Evolutionary conservation across 2,797 vertebrate species (phyloP).

Genomic region (Urophycis tenuis): DNA sequence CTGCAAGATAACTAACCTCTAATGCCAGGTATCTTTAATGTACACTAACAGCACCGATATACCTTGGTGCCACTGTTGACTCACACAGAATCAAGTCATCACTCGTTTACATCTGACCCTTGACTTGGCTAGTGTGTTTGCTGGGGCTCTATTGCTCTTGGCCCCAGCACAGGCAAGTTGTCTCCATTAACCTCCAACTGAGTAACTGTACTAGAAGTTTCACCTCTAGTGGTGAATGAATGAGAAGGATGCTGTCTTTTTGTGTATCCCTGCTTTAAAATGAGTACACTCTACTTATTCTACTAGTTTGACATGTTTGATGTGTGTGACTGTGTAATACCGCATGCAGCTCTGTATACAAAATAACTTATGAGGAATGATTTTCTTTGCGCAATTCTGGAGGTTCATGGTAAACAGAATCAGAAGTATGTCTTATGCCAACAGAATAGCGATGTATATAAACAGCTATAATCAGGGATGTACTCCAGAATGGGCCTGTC

Average conservation of each 20-base stretch:
- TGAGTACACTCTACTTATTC: neutral
- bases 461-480: neutral
- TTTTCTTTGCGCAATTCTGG: slow-evolving; percentile 9
- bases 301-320: no score
- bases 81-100: slow-evolving; percentile 39
- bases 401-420: no score
- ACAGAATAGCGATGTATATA: neutral
- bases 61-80: slow-evolving; percentile 21
- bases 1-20: no score
- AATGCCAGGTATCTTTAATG: no score
- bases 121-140: neutral
- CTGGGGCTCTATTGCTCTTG: neutral
- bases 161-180: neutral
- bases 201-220: neutral
- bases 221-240: no score
- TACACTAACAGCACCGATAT: slow-evolving; percentile 26
- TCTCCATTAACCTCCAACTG: neutral
- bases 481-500: neutral
- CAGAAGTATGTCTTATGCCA: no score
- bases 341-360: neutral
- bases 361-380: neutral
- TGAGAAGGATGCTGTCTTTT: neutral
- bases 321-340: neutral
- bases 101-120: neutral
- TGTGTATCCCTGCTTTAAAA: neutral